These are phyloP conservation scores for Lateolabrax maculatus DNA, from an alignment of 2,797 vertebrate species.

Conservation along the genomic window DNA sequence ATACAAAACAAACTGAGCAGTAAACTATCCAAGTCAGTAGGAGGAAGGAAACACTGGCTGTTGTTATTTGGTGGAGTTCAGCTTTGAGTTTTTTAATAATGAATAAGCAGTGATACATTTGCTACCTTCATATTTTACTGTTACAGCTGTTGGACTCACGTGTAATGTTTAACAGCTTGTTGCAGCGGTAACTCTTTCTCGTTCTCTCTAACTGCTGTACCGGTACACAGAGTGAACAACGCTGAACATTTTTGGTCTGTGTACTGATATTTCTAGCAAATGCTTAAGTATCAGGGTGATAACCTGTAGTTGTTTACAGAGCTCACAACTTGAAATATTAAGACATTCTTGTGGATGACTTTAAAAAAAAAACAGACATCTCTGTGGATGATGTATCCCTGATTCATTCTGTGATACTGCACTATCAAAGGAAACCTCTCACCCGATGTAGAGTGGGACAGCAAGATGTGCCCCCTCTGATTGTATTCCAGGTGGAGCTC, in stretches of 20 bases:
- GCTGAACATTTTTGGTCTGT: not conserved
- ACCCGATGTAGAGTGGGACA: not conserved
- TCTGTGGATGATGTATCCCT: not conserved
- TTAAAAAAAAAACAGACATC: no score
- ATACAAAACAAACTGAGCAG: not conserved
- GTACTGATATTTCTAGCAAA: not conserved
- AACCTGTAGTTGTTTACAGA: not conserved
- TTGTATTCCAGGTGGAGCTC: constrained; percentile 35
- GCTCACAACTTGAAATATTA: no score
- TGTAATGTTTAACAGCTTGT: no score
- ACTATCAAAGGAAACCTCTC: constrained; percentile 9
- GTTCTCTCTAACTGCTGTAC: not conserved
- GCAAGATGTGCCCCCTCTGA: constrained; percentile 10
- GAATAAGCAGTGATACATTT: no score
- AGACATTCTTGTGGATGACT: no score
- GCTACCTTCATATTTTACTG: no score
- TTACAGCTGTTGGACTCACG: no score
- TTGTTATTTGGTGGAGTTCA: not conserved
- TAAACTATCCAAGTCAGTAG: no score
- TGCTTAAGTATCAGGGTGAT: not conserved
- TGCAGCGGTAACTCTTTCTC: no score
- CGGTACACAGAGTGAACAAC: not conserved
- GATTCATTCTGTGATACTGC: not conserved
- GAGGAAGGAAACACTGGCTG: no score
- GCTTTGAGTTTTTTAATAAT: not conserved